Evolutionary conservation across 2,113 vertebrate species (phyloP).

Genomic region (Pontoporia blainvillei): DNA sequence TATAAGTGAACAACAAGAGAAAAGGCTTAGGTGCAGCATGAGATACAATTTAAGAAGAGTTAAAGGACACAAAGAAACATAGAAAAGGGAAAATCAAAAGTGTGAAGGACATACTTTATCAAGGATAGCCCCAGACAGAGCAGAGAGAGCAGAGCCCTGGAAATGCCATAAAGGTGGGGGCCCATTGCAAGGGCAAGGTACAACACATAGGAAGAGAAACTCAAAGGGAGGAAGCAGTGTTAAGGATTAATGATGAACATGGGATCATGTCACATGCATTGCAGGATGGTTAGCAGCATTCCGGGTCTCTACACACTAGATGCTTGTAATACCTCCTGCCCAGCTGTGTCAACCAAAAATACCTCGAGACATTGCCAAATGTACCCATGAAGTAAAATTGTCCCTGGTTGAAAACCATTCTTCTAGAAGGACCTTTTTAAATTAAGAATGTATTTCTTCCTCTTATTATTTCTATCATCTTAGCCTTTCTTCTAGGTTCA

Average conservation of each 20-base stretch:
- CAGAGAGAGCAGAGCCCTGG: not conserved
- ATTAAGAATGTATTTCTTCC: not conserved
- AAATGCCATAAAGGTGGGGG: not conserved
- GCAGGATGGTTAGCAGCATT: not conserved
- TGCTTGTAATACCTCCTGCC: not conserved
- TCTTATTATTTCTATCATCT: not conserved
- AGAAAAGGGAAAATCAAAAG: not conserved
- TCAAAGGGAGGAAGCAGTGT: not conserved
- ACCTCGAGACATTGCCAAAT: not conserved
- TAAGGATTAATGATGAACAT: not conserved
- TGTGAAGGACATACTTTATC: not conserved
- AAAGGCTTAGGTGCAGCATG: not conserved
- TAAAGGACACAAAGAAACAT: not conserved
- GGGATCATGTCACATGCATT: not conserved
- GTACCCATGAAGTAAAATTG: not conserved
- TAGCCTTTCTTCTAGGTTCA: not conserved
- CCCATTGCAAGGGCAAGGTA: not conserved
- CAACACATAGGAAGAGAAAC: not conserved
- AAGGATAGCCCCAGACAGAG: not conserved
- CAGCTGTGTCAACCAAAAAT: not conserved
- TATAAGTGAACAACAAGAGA: not conserved
- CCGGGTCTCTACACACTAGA: not conserved
- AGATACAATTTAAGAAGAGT: not conserved
- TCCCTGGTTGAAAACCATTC: not conserved
- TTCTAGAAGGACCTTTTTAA: not conserved